Evolutionary conservation across 35 echinoderm and acorn worm genomes (phyloP).

Genomic region (Lytechinus pictus): DNA sequence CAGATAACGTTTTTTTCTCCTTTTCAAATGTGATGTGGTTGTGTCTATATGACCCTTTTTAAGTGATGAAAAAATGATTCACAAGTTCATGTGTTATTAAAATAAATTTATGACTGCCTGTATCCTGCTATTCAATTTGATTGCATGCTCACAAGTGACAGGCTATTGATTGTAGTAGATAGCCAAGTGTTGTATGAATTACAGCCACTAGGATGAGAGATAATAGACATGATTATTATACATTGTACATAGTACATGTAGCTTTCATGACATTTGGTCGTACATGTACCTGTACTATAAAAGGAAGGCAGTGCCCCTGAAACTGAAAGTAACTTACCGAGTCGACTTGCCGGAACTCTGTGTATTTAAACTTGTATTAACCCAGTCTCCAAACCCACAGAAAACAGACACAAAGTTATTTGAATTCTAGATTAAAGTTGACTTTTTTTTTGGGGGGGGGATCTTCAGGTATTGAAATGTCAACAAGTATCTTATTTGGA

Average conservation of each 20-base stretch:
- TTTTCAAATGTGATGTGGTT: too few relatives aligned
- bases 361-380: too few relatives aligned
- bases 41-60: too few relatives aligned
- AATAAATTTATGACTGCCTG: neutral
- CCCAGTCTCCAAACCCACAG: too few relatives aligned
- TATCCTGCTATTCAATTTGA: neutral
- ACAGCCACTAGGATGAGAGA: neutral
- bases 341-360: too few relatives aligned
- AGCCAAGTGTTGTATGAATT: neutral
- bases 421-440: too few relatives aligned
- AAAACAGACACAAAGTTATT: too few relatives aligned
- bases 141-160: neutral
- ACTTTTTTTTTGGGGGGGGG: too few relatives aligned
- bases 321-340: neutral
- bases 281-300: neutral
- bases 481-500: too few relatives aligned
- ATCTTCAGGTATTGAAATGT: too few relatives aligned
- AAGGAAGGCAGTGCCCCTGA: neutral
- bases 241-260: neutral
- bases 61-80: neutral
- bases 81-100: neutral
- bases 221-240: neutral
- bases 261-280: conserved; percentile 1
- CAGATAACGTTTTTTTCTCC: too few relatives aligned
- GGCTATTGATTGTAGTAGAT: neutral